These are phyloP conservation scores for Agriopis aurantiaria DNA, from an alignment of 2,888 invertebrate species.

Conservation along the genomic window DNA sequence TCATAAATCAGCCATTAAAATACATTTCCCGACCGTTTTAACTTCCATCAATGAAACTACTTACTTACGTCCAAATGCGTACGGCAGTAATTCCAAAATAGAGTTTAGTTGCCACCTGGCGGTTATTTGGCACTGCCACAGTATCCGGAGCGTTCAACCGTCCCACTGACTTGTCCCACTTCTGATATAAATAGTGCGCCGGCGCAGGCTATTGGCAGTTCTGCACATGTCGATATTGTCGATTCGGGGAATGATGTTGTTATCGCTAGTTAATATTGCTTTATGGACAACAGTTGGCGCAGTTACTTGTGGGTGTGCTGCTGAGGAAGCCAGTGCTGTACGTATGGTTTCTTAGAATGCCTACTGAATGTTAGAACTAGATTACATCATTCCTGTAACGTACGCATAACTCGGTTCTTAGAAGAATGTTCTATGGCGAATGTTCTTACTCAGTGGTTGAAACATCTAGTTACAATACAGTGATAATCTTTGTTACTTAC, in stretches of 20 bases:
- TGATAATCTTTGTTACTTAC: too few species aligned
- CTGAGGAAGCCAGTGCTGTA: not conserved
- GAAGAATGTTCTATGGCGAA: too few species aligned
- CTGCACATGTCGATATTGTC: constrained; percentile 49
- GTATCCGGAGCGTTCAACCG: constrained; percentile 53
- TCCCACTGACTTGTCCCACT: constrained; percentile 74
- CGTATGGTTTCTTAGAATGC: constrained; percentile 2
- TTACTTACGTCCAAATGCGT: constrained; percentile 22
- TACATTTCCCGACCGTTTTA: constrained; percentile 11
- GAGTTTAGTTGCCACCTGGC: constrained; percentile 61
- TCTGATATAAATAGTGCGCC: constrained; percentile 67
- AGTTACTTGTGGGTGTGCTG: not conserved
- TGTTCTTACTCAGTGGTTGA: too few species aligned
- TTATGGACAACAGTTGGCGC: constrained; percentile 6
- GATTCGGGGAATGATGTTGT: constrained; percentile 45
- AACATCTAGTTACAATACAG: too few species aligned
- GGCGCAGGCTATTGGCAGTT: constrained; percentile 62
- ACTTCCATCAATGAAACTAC: constrained; percentile 33
- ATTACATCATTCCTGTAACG: not conserved
- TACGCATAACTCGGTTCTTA: not conserved
- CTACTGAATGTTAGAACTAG: not conserved
- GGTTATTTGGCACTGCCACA: constrained; percentile 55
- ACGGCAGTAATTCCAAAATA: constrained; percentile 51
- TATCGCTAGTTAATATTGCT: constrained; percentile 42
- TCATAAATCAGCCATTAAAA: constrained; percentile 17